Base-by-base conservation (phyloP, 2,888 invertebrate species). In the Netelia virgata region DNA sequence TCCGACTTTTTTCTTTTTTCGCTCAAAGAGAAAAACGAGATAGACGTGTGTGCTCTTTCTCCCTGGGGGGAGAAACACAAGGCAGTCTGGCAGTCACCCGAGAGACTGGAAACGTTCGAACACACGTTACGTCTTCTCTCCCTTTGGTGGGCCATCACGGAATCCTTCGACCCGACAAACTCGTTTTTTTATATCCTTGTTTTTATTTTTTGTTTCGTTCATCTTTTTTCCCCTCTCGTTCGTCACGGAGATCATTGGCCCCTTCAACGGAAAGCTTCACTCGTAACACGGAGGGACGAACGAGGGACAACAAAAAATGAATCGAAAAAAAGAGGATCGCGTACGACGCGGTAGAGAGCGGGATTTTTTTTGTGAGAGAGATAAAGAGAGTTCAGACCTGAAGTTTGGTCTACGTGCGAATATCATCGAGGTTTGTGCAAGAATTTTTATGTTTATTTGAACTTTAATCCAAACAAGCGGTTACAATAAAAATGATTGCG, bases 1-100 rank as follows among this genome's bases (percentile, higher is more conserved):
- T 72, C 55, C 72, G 68, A 80, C 68, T 73, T 84, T 3, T 80
- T 76, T 84, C n/a, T 80, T 84, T 74, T 84, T 80, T 76, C 70
- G 75, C 47, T 61, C 16, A 14, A 14, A 66, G 41, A 69, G 47
- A 68, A 23, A 72, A 79, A 50, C 50, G 69, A 70, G 9, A 76
- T 43, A 64, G 68, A 36, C 3, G 57, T 50, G n/a, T n/a, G n/a
- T 18, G 64, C 23, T 3, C 23, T 23, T 20, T 11, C n/a, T 64
- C 16, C 36, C n/a, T 68, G 68, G 53, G 28, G 59, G 55, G 41
- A 18, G 18, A 50, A 53, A 66, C 73, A 69, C 69, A 75, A 47
- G 57, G 78, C 76, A 76, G 78, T 66, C 78, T 79, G 78, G 69
- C 57, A 8, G 78, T 70, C 78, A 78, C 50, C 74, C 73, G 20